Percentiles rank a stretch among this genome's conserved stretches.
phyloP scores from a whole-genome alignment of 2,113 vertebrate genomes.

The Phyllostomus discolor region DNA sequence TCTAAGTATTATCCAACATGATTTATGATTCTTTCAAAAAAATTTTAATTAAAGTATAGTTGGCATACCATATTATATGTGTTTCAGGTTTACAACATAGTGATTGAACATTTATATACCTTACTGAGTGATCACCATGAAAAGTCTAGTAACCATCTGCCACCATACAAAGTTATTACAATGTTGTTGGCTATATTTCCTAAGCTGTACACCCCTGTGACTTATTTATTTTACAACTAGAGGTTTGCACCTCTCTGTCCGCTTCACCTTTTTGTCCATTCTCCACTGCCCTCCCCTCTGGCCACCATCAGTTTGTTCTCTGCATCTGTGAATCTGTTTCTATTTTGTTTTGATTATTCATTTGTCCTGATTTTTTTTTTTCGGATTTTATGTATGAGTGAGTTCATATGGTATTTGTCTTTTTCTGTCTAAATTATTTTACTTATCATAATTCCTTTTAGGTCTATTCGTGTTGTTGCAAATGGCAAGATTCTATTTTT shows the following conservation, averaged over 20 bases:
- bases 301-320: background rate
- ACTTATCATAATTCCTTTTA: background rate
- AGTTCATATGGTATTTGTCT: background rate
- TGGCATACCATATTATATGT: background rate
- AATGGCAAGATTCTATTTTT: background rate
- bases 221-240: background rate
- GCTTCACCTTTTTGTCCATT: background rate
- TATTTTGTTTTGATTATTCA: background rate
- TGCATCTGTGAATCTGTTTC: background rate
- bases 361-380: background rate
- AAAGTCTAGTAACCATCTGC: background rate
- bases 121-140: background rate
- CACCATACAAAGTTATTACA: background rate
- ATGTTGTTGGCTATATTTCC: background rate
- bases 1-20: background rate
- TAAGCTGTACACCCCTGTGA: background rate
- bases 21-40: background rate
- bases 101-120: background rate
- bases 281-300: background rate
- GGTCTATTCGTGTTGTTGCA: background rate
- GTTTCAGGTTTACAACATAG: background rate
- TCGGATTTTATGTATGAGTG: background rate
- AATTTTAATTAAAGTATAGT: background rate
- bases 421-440: background rate
- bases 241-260: too few species aligned